These are phyloP conservation scores for Rhizoglyphus robini DNA, from an alignment of 1,140 invertebrate species.

Conservation along the genomic window DNA sequence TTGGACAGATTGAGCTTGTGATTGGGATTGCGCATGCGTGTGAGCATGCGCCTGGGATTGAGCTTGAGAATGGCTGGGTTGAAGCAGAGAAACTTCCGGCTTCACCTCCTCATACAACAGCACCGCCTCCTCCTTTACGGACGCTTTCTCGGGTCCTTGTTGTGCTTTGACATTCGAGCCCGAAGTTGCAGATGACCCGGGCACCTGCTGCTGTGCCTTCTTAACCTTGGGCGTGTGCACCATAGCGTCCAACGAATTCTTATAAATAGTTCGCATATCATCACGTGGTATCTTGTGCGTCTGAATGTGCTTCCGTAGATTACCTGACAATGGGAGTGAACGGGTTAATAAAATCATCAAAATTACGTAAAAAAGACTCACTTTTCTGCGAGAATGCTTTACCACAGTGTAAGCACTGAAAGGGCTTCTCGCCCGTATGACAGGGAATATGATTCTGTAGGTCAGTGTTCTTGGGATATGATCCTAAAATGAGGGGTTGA, in stretches of 20 bases:
- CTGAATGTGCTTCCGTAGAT: constrained; percentile 92
- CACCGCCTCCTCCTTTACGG: too few relatives aligned
- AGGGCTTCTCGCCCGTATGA: constrained; percentile 47
- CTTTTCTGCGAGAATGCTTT: constrained; percentile 58
- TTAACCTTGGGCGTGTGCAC: constrained; percentile 28
- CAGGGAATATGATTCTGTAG: constrained; percentile 52
- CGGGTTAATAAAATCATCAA: background rate
- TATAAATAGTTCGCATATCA: background rate
- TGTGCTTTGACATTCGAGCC: too few relatives aligned
- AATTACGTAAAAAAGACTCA: background rate
- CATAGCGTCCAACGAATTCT: constrained; percentile 16
- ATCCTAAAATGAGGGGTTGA: constrained; percentile 24
- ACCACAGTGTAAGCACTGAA: constrained; percentile 41
- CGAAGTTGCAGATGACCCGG: background rate
- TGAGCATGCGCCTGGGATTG: too few relatives aligned
- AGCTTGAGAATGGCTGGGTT: too few relatives aligned
- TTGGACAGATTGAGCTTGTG: too few relatives aligned
- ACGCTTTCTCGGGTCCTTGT: too few relatives aligned
- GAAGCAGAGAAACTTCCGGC: too few relatives aligned
- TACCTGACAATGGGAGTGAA: constrained; percentile 42
- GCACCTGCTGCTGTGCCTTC: background rate
- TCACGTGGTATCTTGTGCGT: constrained; percentile 50
- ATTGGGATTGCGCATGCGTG: too few relatives aligned
- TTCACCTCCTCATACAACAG: too few relatives aligned
- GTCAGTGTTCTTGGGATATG: constrained; percentile 47